A percentile compares a stretch with the other conserved stretches of the same genome.
phyloP scores from a whole-genome alignment of 2,113 vertebrate genomes.

The Atractosteus spatula region DNA sequence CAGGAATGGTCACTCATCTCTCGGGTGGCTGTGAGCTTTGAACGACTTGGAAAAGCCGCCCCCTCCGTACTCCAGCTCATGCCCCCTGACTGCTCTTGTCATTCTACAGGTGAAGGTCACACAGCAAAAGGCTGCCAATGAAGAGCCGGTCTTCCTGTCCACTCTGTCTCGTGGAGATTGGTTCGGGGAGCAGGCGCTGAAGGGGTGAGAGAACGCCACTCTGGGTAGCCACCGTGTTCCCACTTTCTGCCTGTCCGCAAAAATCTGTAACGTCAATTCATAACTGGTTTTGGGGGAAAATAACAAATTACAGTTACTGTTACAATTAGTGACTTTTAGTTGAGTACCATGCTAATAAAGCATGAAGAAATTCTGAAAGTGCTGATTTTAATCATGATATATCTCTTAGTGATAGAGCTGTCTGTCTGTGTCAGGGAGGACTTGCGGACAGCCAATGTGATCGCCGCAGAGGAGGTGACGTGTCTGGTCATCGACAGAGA shows the following conservation, averaged over 20 bases:
- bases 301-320: too few relatives aligned
- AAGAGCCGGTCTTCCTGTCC: constrained; percentile 48
- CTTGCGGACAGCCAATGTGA: constrained; percentile 42
- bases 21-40: too few relatives aligned
- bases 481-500: constrained; percentile 63
- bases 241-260: neutral
- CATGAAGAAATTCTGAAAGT: too few relatives aligned
- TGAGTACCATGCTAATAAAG: too few relatives aligned
- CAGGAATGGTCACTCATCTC: too few relatives aligned
- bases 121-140: constrained; percentile 47
- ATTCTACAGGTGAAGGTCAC: constrained; percentile 60
- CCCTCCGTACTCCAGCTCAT: neutral
- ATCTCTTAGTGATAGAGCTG: neutral
- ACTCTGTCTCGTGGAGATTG: constrained; percentile 57
- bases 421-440: constrained; percentile 50
- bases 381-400: too few relatives aligned
- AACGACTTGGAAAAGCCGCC: too few relatives aligned
- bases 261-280: neutral
- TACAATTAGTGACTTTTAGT: too few relatives aligned
- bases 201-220: constrained; percentile 46
- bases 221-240: too few relatives aligned
- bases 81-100: neutral
- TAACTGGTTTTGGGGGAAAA: too few relatives aligned
- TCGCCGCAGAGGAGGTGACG: constrained; percentile 51
- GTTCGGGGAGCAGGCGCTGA: constrained; percentile 67